A percentile compares a stretch with the other conserved stretches of the same genome.
Evolutionary conservation across 2,888 invertebrate species (phyloP).

Genomic region (Eilema depressum): DNA sequence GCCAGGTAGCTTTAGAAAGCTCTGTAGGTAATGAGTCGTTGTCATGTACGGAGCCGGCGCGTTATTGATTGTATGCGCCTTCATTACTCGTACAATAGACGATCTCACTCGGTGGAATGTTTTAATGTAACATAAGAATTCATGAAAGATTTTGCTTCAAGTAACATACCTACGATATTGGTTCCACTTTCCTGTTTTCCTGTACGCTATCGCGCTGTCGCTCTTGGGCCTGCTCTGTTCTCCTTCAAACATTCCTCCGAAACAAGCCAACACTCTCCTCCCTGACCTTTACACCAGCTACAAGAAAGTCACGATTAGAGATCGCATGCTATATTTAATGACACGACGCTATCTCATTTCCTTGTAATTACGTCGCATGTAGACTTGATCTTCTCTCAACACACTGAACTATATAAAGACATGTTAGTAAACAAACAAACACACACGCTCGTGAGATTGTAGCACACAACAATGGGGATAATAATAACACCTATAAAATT

Average conservation of each 20-base stretch:
- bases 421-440: slow-evolving; percentile 16
- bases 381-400: background rate
- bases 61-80: slow-evolving; percentile 38
- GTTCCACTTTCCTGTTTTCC: slow-evolving; percentile 5
- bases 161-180: background rate
- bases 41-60: slow-evolving; percentile 35
- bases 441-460: background rate
- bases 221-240: background rate
- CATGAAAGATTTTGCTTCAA: background rate
- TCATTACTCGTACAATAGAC: slow-evolving; percentile 27
- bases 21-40: slow-evolving; percentile 32
- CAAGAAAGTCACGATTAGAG: background rate
- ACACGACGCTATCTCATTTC: slow-evolving; percentile 1
- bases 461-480: background rate
- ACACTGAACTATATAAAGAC: background rate
- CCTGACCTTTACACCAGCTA: background rate
- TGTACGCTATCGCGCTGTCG: slow-evolving; percentile 6
- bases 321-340: background rate
- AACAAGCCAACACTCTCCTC: background rate
- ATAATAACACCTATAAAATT: background rate
- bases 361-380: background rate
- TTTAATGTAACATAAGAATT: slow-evolving; percentile 13
- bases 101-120: slow-evolving; percentile 19
- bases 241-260: background rate
- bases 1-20: slow-evolving; percentile 48